Evolutionary conservation across 2,888 invertebrate species (phyloP).

Genomic region (Alitta virens): DNA sequence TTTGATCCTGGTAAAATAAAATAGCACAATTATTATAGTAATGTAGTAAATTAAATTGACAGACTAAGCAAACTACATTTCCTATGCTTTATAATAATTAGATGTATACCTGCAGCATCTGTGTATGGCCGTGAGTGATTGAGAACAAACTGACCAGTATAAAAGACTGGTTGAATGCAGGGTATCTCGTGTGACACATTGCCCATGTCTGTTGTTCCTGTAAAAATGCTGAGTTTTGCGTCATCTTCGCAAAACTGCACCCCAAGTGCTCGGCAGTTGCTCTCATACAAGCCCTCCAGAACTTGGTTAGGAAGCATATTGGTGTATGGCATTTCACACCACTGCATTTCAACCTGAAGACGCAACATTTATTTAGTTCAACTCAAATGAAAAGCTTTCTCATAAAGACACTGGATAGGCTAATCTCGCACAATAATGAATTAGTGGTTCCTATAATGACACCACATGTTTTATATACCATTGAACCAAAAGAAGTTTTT

Average conservation of each 20-base stretch:
- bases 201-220: slow-evolving; percentile 39
- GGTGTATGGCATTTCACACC: slow-evolving; percentile 35
- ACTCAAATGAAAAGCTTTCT: neutral
- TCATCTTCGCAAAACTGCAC: neutral
- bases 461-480: no score
- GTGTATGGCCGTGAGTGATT: slow-evolving; percentile 36
- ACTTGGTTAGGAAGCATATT: slow-evolving; percentile 41
- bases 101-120: slow-evolving; percentile 25
- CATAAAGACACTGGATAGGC: no score
- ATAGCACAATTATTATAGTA: no score
- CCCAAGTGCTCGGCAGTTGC: slow-evolving; percentile 39
- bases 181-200: slow-evolving; percentile 40
- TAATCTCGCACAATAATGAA: no score
- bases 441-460: no score
- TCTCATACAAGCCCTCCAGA: slow-evolving; percentile 39
- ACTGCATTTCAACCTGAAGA: slow-evolving; percentile 32
- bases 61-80: no score
- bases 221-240: neutral
- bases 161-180: slow-evolving; percentile 34
- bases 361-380: neutral
- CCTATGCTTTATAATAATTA: no score
- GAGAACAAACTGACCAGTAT: slow-evolving; percentile 29
- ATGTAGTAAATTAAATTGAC: no score
- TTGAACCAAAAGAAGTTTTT: no score
- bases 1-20: slow-evolving; percentile 7